Evolutionary conservation across 2,797 vertebrate species (phyloP), one percentile per base, ranked within the genome.

Genomic region (Labeo calbasu): DNA sequence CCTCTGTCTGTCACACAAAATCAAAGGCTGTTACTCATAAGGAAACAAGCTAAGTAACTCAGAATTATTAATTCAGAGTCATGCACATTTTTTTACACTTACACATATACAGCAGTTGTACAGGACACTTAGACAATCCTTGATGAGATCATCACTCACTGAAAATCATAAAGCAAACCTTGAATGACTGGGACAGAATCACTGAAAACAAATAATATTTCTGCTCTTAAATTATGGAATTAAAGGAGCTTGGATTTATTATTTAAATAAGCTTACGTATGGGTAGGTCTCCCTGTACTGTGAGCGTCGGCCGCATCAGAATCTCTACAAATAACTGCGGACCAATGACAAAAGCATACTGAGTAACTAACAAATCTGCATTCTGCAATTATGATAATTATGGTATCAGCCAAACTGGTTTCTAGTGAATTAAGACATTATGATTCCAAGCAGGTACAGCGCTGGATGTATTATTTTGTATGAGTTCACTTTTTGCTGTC

Each of bases 91-190:
- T 2, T 63, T 69, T 61, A 87, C 86, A 97, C 98, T 97, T 96
- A 99, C 98, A 95, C 98, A 99, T 92, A 99, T 97, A 91, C 98
- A 99, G 50, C 97, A 98, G 93, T 99, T 99, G 94, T 99, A 99
- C 85, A 99, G 96, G 94, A 99, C 96, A 91, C 97, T 99, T 92
- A 99, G 94, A 92, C 97, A 98, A 93, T 99, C 98, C 93, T 99
- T 99, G 87, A 99, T 96, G 91, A 99, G 92, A 90, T 99, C 97
- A 90, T 99, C 98, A 65, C 97, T 97, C 95, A 99, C 98, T 99
- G 93, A 72, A 83, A 63, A 21, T 53, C 53, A 48, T 86, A 2
- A 91, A 57, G 21, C 91, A 81, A 85, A 71, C 15, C 5, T 72
- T 61, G 23, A 61, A 28, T 19, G 4, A 40, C 15, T 17, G 28